Conservation (phyloP, 2,797 vertebrate genomes). For the Sebastes ruberrimus region DNA sequence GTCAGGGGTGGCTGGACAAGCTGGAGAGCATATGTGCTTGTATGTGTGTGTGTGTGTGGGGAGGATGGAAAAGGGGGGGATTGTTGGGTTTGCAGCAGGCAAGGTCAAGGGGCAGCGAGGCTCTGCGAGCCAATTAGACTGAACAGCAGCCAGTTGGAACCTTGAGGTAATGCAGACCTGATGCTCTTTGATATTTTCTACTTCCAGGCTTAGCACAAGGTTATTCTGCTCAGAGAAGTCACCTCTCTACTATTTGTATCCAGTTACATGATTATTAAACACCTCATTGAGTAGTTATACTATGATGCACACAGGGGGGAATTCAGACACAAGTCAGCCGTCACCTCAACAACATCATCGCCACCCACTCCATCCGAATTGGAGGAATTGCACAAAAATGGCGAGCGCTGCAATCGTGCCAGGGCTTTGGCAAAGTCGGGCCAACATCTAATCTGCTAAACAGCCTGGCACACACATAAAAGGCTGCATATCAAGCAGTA, state of each 20-base stretch:
- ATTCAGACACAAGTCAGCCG: neutral
- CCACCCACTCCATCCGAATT: neutral
- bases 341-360: neutral
- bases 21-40: constrained; percentile 31
- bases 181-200: constrained; percentile 31
- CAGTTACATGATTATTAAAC: constrained; percentile 26
- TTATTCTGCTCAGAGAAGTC: neutral
- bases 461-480: constrained; percentile 32
- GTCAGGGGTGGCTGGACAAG: constrained; percentile 54
- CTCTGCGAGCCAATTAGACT: constrained; percentile 2
- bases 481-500: constrained; percentile 24
- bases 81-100: constrained; percentile 23
- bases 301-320: neutral
- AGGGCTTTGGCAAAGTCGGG: constrained; percentile 19
- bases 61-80: constrained; percentile 14
- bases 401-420: constrained; percentile 1
- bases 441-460: constrained; percentile 47
- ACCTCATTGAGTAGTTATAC: neutral
- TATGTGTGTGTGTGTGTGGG: neutral
- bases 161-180: constrained; percentile 25
- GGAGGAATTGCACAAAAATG: constrained; percentile 25
- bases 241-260: neutral
- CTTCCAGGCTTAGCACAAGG: constrained; percentile 15
- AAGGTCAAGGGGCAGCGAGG: constrained; percentile 43
- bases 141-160: neutral